Evolutionary conservation across 2,113 vertebrate species (phyloP).

Genomic region (Calyptomena viridis): DNA sequence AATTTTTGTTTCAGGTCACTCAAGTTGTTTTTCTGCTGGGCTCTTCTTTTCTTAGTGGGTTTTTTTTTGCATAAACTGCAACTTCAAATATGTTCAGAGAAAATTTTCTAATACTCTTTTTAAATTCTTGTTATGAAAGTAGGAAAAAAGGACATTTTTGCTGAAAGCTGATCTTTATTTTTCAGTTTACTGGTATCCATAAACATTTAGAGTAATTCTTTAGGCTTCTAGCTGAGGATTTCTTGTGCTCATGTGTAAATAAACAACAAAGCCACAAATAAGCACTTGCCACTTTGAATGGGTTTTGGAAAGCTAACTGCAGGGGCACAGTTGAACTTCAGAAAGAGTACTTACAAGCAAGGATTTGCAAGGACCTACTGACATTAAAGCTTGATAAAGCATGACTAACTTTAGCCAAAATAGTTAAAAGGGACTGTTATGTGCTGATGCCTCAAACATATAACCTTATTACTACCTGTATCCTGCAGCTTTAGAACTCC

Average conservation of each 20-base stretch:
- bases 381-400: background rate
- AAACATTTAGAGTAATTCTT: conserved; percentile 5
- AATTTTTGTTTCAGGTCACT: background rate
- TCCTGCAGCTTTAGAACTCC: background rate
- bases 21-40: background rate
- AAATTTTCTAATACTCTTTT: background rate
- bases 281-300: background rate
- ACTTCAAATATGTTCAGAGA: background rate
- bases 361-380: background rate
- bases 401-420: background rate
- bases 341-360: background rate
- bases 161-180: conserved; percentile 42
- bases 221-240: conserved; percentile 1
- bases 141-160: background rate
- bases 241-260: conserved; percentile 36
- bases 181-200: conserved; percentile 6
- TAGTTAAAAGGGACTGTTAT: background rate
- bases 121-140: conserved; percentile 1
- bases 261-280: conserved; percentile 35
- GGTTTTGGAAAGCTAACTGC: background rate
- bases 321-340: background rate
- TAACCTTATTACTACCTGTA: background rate
- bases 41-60: background rate
- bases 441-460: background rate
- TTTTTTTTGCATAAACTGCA: background rate